Evolutionary conservation across 2,113 vertebrate species (phyloP).

Genomic region (Phylloscopus trochilus): DNA sequence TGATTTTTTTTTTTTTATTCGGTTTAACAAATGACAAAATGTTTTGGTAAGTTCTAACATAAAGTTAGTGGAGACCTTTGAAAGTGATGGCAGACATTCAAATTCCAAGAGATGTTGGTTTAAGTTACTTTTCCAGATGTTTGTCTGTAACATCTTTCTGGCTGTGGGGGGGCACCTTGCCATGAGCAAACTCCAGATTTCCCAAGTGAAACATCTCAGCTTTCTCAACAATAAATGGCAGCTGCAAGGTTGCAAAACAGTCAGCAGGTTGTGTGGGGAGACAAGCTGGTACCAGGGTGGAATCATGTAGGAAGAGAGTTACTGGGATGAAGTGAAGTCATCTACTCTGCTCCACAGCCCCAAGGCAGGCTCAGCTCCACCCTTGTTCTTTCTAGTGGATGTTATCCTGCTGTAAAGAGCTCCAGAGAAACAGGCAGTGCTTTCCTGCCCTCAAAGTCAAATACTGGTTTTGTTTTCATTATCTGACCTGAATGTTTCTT

Average conservation of each 20-base stretch:
- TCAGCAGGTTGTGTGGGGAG: neutral
- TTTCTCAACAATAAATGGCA: neutral
- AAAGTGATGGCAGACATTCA: neutral
- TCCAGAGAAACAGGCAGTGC: neutral
- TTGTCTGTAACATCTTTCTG: neutral
- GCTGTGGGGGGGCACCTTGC: neutral
- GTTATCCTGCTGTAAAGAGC: neutral
- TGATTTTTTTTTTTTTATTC: neutral
- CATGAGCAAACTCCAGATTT: neutral
- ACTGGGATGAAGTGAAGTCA: neutral
- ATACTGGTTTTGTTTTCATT: neutral
- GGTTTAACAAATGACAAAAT: neutral
- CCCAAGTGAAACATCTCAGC: neutral
- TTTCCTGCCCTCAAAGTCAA: neutral
- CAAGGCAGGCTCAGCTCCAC: neutral
- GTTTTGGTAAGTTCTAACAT: neutral
- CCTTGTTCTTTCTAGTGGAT: neutral
- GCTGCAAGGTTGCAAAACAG: neutral
- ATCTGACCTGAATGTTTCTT: neutral
- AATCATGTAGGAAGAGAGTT: neutral
- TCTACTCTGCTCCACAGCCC: neutral
- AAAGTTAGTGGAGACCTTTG: neutral
- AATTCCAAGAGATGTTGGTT: neutral
- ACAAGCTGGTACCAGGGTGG: neutral
- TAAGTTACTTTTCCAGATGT: neutral